Evolutionary conservation across 1,140 invertebrate species (phyloP).

Genomic region (Epicauta chinensis): DNA sequence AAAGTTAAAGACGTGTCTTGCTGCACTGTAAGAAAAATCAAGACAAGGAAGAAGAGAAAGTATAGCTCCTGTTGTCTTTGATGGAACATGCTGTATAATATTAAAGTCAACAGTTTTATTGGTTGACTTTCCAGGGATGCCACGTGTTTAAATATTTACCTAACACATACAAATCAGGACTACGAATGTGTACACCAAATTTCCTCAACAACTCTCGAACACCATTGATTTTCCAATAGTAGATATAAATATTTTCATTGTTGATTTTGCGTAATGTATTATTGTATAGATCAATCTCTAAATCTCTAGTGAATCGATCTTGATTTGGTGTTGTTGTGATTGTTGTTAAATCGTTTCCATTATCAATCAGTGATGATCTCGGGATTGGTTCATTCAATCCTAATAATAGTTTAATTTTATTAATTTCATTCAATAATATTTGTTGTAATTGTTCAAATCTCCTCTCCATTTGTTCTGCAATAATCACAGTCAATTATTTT

Average conservation of each 20-base stretch:
- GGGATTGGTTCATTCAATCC: conserved; percentile 6
- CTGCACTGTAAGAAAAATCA: too few relatives aligned
- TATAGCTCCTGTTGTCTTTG: too few relatives aligned
- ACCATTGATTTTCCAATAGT: conserved; percentile 27
- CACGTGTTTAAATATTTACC: too few relatives aligned
- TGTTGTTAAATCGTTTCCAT: neutral
- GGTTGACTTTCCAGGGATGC: too few relatives aligned
- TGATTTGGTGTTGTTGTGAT: neutral
- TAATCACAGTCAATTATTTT: neutral
- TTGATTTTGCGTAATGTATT: conserved; percentile 21
- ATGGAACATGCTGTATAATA: too few relatives aligned
- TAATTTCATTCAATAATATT: conserved; percentile 18
- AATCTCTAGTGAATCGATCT: conserved; percentile 4
- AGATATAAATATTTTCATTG: conserved; percentile 24
- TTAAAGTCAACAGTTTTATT: too few relatives aligned
- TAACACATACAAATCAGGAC: too few relatives aligned
- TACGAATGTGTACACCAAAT: too few relatives aligned
- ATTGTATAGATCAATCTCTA: conserved; percentile 27
- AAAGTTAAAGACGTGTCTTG: too few relatives aligned
- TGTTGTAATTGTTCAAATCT: conserved; percentile 21
- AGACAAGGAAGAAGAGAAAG: too few relatives aligned
- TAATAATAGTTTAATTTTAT: conserved; percentile 16
- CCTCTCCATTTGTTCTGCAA: conserved; percentile 21
- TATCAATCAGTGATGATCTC: neutral
- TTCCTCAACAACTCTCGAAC: neutral